phyloP scores from a whole-genome alignment of 2,113 vertebrate species.

The Xiphophorus couchianus region DNA sequence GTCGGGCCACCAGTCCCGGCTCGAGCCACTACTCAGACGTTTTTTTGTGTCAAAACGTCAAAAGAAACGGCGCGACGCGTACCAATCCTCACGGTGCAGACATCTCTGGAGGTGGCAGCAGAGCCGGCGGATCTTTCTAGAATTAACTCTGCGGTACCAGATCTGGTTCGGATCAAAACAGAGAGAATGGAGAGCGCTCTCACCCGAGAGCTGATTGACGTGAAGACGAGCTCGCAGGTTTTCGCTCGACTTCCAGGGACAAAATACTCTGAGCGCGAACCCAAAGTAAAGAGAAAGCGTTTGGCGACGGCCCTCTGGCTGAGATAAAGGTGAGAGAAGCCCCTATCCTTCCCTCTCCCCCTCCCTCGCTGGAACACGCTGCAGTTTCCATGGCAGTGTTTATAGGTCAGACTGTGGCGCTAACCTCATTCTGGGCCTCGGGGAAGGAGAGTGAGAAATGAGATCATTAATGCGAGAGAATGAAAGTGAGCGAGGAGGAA shows the following conservation, averaged over 20 bases:
- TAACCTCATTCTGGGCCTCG: constrained; percentile 69
- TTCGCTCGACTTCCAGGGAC: not conserved
- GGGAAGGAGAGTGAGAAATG: constrained; percentile 74
- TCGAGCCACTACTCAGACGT: too few species aligned
- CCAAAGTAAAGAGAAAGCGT: not conserved
- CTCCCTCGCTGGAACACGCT: constrained; percentile 48
- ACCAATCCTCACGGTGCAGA: too few species aligned
- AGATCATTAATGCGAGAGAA: constrained; percentile 76
- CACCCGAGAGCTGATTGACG: not conserved
- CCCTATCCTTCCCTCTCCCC: constrained; percentile 5
- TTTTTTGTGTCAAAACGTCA: too few species aligned
- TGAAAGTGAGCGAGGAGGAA: constrained; percentile 51
- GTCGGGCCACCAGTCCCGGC: too few species aligned
- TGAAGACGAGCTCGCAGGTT: too few species aligned
- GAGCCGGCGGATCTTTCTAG: not conserved
- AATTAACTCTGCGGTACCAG: not conserved
- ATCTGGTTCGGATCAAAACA: not conserved
- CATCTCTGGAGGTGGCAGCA: too few species aligned
- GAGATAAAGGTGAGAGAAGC: not conserved
- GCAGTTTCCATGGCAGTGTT: constrained; percentile 72
- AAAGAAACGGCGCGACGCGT: too few species aligned
- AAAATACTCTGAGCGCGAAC: not conserved
- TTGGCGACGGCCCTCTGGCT: not conserved
- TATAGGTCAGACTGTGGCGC: constrained; percentile 71
- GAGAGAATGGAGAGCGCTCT: not conserved